Evolutionary conservation across 2,797 vertebrate genomes (phyloP), one percentile per base, ranked within the genome.

Genomic region (Aphelocoma californica): DNA sequence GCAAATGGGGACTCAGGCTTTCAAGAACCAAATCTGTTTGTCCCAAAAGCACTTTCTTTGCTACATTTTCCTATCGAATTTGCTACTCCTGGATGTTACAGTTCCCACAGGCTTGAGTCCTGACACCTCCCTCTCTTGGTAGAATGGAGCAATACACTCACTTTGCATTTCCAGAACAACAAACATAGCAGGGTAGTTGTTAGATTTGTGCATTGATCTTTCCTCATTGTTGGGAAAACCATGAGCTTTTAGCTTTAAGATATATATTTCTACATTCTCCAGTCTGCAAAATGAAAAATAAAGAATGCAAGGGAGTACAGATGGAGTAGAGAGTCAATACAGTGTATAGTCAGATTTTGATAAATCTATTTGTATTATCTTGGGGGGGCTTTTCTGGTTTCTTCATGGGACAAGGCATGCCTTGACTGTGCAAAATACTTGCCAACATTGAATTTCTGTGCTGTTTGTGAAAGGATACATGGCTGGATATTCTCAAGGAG

Each of bases 91-190:
- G 31, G 32, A 28, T 7, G 2, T 62, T 58, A 36, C 19, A 42
- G 36, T 80, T 92, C 34, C 26, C 40, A 54, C 4, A 45, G 38
- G 25, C 44, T 73, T 73, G 48, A 70, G 74, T 34, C n/a, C 23
- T 48, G 51, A 56, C 32, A 32, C 25, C 10, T 60, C 40, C 25
- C 10, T 60, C 40, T 81, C n/a, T 53, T 48, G 51, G 56, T 67
- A 73, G 50, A 81, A 66, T 7, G 19, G 66, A 89, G 40, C 0
- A 3, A 60, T 42, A 42, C 0, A 0, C 16, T 69, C 19, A 31
- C 42, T 80, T 47, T 85, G 26, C 20, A 16, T 53, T 67, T 93
- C 36, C 74, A 78, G 67, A 92, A 58, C 47, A 75, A 50, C 54
- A 50, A 72, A 61, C 2, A 1, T n/a, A 79, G n/a, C 47, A 73